phyloP scores from a whole-genome alignment of 2,797 vertebrate species.

The Benthosema pterotum region DNA sequence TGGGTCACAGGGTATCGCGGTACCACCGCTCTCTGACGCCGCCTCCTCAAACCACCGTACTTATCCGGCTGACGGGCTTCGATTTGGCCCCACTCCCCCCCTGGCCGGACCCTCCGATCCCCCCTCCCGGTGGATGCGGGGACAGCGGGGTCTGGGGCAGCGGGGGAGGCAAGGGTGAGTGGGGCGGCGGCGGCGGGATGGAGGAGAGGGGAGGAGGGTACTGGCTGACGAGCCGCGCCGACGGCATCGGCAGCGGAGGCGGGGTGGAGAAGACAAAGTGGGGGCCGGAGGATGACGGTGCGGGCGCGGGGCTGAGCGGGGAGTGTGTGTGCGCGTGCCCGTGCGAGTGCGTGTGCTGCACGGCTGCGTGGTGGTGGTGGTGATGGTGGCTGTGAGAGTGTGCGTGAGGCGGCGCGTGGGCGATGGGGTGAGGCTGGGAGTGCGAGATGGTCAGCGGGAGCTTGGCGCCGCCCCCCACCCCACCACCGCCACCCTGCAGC shows the following conservation, averaged over 20 bases:
- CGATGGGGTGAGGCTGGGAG: constrained; percentile 82
- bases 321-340: constrained; percentile 69
- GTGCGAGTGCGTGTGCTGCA: constrained; percentile 48
- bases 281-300: constrained; percentile 63
- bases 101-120: constrained; percentile 49
- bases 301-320: constrained; percentile 73
- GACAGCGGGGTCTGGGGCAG: constrained; percentile 73
- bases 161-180: constrained; percentile 76
- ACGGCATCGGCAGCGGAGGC: constrained; percentile 70
- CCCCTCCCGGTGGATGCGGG: constrained; percentile 67
- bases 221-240: constrained; percentile 77
- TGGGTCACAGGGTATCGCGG: constrained; percentile 36
- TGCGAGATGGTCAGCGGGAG: constrained; percentile 77
- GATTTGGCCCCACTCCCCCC: constrained; percentile 82
- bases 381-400: constrained; percentile 57
- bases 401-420: constrained; percentile 53
- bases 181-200: constrained; percentile 70
- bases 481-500: constrained; percentile 52
- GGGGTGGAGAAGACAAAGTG: constrained; percentile 81
- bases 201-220: constrained; percentile 75
- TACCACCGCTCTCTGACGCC: constrained; percentile 30
- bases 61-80: constrained; percentile 91
- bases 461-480: constrained; percentile 53
- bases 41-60: constrained; percentile 87
- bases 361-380: constrained; percentile 70